Percentiles rank a stretch among this genome's conserved stretches.
Evolutionary conservation across 2,888 invertebrate genomes (phyloP).

Genomic region (Hemistola chrysoprasaria): DNA sequence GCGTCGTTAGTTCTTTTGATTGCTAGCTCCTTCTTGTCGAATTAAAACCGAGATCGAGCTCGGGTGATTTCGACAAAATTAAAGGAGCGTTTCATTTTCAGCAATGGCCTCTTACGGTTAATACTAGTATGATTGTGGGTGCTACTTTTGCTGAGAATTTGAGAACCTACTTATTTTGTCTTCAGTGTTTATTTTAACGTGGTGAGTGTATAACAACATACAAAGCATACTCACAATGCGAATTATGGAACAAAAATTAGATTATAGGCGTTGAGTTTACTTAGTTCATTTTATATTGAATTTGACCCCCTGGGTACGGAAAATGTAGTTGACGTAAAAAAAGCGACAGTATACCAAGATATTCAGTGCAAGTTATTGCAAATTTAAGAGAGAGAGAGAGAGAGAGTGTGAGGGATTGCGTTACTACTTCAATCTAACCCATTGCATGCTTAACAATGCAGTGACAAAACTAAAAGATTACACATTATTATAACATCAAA

Average conservation of each 20-base stretch:
- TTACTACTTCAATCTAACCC: conserved; percentile 35
- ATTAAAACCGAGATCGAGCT: conserved; percentile 74
- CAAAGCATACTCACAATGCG: conserved; percentile 2
- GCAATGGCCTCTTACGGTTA: conserved; percentile 63
- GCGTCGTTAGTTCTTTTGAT: conserved; percentile 79
- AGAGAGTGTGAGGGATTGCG: too few relatives aligned
- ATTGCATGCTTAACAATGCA: conserved; percentile 51
- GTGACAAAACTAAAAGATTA: conserved; percentile 52
- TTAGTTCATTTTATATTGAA: too few relatives aligned
- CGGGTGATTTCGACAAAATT: conserved; percentile 73
- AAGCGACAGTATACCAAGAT: too few relatives aligned
- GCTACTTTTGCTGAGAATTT: conserved; percentile 47
- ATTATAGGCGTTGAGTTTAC: neutral
- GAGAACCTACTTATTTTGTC: conserved; percentile 55
- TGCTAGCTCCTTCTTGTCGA: conserved; percentile 72
- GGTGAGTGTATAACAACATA: conserved; percentile 35
- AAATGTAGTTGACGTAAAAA: too few relatives aligned
- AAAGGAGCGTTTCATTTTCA: conserved; percentile 73
- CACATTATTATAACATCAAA: conserved; percentile 43
- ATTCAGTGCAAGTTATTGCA: too few relatives aligned
- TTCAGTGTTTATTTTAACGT: conserved; percentile 63
- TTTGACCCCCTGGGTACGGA: too few relatives aligned
- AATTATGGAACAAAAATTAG: conserved; percentile 7
- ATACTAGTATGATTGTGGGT: conserved; percentile 72
- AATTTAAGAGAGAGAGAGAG: too few relatives aligned